These are phyloP conservation scores for Tridacna crocea DNA, from an alignment of 2,888 invertebrate species.

Conservation along the genomic window DNA sequence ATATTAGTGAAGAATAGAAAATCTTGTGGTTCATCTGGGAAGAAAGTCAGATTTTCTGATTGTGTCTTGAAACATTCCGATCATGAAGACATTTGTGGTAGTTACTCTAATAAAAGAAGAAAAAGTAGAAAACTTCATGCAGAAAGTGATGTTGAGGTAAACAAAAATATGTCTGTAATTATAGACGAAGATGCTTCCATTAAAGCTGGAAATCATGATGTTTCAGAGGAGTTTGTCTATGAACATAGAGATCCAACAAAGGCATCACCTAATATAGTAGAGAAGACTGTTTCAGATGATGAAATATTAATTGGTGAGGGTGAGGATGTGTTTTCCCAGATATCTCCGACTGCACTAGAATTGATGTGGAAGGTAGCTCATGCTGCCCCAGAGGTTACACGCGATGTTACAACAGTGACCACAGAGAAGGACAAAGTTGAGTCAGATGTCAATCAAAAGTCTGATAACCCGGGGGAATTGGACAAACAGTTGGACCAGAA, in stretches of 20 bases:
- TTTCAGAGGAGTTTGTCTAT: neutral
- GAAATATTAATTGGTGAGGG: neutral
- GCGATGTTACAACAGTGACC: slow-evolving; percentile 41
- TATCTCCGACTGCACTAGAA: slow-evolving; percentile 63
- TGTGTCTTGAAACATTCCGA: slow-evolving; percentile 36
- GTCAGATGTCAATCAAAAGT: neutral
- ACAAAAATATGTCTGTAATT: neutral
- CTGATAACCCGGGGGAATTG: neutral
- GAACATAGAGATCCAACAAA: neutral
- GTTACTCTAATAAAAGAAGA: slow-evolving; percentile 5
- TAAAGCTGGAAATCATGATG: neutral
- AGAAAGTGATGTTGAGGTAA: neutral
- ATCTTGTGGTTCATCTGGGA: slow-evolving; percentile 32
- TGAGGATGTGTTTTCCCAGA: slow-evolving; percentile 70
- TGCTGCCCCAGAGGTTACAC: slow-evolving; percentile 65
- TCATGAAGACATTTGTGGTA: neutral
- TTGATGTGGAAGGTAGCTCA: slow-evolving; percentile 72
- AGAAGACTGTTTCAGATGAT: neutral
- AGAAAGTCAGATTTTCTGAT: slow-evolving; percentile 61
- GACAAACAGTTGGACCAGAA: neutral
- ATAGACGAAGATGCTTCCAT: neutral
- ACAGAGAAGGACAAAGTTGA: neutral
- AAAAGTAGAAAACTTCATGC: neutral
- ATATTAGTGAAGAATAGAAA: slow-evolving; percentile 63
- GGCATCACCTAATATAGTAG: neutral